These are phyloP conservation scores for Formica aserva DNA, from an alignment of 2,888 invertebrate genomes.

Conservation along the genomic window DNA sequence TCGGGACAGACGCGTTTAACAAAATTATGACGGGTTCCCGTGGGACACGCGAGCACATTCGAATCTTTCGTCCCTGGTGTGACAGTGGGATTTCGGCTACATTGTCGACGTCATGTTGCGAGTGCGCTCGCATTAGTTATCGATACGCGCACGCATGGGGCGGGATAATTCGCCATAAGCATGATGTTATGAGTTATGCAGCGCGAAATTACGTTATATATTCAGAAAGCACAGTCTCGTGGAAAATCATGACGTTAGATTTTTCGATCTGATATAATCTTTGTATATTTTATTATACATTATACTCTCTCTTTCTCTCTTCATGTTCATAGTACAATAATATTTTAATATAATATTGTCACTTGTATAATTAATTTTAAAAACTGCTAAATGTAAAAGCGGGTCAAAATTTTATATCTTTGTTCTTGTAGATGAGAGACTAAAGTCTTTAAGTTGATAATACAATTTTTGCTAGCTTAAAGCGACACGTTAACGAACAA, in stretches of 20 bases:
- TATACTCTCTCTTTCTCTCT: not conserved
- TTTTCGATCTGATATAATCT: not conserved
- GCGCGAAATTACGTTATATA: slow-evolving; percentile 25
- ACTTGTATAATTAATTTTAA: not conserved
- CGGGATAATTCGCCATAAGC: slow-evolving; percentile 59
- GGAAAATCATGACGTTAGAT: slow-evolving; percentile 11
- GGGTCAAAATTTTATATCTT: not conserved
- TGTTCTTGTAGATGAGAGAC: not conserved
- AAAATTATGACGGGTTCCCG: slow-evolving; percentile 70
- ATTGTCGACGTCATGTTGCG: slow-evolving; percentile 39
- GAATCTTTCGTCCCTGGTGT: slow-evolving; percentile 44
- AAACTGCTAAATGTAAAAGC: not conserved
- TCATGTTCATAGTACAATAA: not conserved
- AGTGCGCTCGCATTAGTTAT: slow-evolving; percentile 63
- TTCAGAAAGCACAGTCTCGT: not conserved
- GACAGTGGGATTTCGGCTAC: slow-evolving; percentile 60
- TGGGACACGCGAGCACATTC: slow-evolving; percentile 62
- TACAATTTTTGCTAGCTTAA: not conserved
- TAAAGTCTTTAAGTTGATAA: not conserved
- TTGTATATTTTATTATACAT: not conserved
- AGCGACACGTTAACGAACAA: too few relatives aligned
- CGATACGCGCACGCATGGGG: slow-evolving; percentile 63
- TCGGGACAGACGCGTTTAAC: slow-evolving; percentile 44
- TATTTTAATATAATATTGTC: not conserved
- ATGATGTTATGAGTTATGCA: slow-evolving; percentile 31